These are phyloP conservation scores for Naso thynnoides DNA, from an alignment of 2,797 vertebrate genomes.

Conservation along the genomic window DNA sequence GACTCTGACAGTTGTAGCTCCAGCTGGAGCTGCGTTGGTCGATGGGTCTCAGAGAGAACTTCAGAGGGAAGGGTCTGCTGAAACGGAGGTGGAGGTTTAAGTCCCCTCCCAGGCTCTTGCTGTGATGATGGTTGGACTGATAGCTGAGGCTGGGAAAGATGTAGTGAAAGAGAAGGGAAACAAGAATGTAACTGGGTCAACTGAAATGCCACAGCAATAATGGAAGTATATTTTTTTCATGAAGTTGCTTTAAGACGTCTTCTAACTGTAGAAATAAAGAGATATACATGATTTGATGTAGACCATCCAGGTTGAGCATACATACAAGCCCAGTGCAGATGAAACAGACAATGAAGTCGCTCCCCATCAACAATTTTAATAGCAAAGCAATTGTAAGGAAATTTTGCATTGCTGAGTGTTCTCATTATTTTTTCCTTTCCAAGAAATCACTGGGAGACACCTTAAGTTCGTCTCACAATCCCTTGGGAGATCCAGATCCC, in stretches of 20 bases:
- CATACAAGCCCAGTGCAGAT: not conserved
- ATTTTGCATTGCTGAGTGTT: not conserved
- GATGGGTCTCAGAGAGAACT: constrained; percentile 31
- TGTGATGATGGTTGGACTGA: constrained; percentile 52
- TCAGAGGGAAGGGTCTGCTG: constrained; percentile 35
- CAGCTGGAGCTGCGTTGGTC: constrained; percentile 44
- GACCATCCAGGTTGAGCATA: not conserved
- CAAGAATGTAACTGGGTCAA: not conserved
- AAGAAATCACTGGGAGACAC: not conserved
- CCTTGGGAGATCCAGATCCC: not conserved
- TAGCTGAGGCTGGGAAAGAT: constrained; percentile 48
- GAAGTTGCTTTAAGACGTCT: not conserved
- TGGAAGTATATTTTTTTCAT: not conserved
- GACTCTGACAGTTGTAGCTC: constrained; percentile 44
- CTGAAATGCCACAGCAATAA: not conserved
- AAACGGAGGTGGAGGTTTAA: constrained; percentile 42
- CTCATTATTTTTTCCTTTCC: not conserved
- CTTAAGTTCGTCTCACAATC: not conserved
- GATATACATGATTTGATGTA: not conserved
- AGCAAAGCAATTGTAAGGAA: no score
- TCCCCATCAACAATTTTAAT: no score
- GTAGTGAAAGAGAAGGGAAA: no score
- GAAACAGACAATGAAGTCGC: not conserved
- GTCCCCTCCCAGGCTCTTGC: constrained; percentile 44
- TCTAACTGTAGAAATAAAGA: not conserved